A percentile compares a stretch with the other conserved stretches of the same genome.
These are phyloP conservation scores for Sinodicranocentrus sp. DNA, from an alignment of 2,888 invertebrate species.

Conservation along the genomic window DNA sequence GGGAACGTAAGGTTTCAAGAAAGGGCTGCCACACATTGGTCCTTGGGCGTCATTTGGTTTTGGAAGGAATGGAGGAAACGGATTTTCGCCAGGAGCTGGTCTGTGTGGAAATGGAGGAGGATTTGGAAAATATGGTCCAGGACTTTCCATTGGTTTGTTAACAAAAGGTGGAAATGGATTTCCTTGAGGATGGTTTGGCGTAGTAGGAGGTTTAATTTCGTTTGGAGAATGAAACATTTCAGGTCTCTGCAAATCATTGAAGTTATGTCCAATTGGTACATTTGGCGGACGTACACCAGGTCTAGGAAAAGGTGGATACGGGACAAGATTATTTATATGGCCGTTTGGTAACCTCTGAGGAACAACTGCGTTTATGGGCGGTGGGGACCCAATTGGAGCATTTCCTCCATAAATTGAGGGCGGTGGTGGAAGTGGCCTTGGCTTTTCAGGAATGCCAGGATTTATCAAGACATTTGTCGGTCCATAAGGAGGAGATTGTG, in stretches of 20 bases:
- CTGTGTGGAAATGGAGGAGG: not conserved
- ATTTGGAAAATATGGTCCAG: not conserved
- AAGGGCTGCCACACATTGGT: constrained; percentile 39
- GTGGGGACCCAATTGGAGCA: not conserved
- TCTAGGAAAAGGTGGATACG: not conserved
- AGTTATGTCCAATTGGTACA: constrained; percentile 14
- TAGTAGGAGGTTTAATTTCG: not conserved
- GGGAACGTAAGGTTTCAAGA: constrained; percentile 67
- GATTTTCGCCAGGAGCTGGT: not conserved
- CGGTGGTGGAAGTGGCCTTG: constrained; percentile 2
- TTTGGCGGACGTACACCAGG: constrained; percentile 1
- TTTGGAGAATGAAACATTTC: too few species aligned
- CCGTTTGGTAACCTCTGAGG: too few species aligned
- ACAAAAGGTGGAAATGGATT: constrained; percentile 9
- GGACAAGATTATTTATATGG: too few species aligned
- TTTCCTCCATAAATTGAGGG: not conserved
- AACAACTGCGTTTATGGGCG: too few species aligned
- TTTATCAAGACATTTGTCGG: constrained; percentile 50
- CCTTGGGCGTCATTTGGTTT: not conserved
- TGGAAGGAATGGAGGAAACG: constrained; percentile 1
- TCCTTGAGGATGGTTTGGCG: constrained; percentile 3
- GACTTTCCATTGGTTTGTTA: not conserved
- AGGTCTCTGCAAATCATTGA: too few species aligned
- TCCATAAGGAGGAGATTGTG: constrained; percentile 22
- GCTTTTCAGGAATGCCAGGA: constrained; percentile 40